Evolutionary conservation across 2,113 vertebrate genomes (phyloP).

Genomic region (Pseudorasbora parva): DNA sequence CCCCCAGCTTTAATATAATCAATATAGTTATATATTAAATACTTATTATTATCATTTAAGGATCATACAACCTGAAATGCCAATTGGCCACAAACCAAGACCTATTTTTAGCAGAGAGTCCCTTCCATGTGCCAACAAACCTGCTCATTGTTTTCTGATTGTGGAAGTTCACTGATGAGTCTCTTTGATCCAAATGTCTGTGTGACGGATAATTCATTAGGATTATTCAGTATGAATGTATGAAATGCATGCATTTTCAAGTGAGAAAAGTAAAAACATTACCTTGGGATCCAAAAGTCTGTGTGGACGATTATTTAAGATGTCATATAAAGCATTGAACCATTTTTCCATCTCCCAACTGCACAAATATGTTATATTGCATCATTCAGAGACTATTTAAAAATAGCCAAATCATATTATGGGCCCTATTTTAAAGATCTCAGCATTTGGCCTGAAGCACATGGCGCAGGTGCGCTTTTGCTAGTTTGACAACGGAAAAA

Average conservation of each 20-base stretch:
- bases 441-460: too few species aligned
- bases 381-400: background rate
- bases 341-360: conserved; percentile 42
- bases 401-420: background rate
- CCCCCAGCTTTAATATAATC: too few species aligned
- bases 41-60: background rate
- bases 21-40: too few species aligned
- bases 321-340: conserved; percentile 28
- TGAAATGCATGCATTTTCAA: background rate
- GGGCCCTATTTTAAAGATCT: too few species aligned
- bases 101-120: background rate
- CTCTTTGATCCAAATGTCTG: conserved; percentile 10
- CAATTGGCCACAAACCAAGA: background rate
- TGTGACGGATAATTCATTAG: background rate
- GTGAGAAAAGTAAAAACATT: background rate
- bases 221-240: background rate
- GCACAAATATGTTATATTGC: background rate
- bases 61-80: background rate
- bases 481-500: too few species aligned
- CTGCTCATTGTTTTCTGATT: conserved; percentile 5
- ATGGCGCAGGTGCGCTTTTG: too few species aligned
- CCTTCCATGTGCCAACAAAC: background rate
- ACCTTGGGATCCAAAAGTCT: conserved; percentile 33
- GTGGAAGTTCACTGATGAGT: conserved; percentile 15
- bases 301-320: conserved; percentile 40